These are phyloP conservation scores for Lamproptera curius DNA, from an alignment of 2,888 invertebrate species.

Conservation along the genomic window DNA sequence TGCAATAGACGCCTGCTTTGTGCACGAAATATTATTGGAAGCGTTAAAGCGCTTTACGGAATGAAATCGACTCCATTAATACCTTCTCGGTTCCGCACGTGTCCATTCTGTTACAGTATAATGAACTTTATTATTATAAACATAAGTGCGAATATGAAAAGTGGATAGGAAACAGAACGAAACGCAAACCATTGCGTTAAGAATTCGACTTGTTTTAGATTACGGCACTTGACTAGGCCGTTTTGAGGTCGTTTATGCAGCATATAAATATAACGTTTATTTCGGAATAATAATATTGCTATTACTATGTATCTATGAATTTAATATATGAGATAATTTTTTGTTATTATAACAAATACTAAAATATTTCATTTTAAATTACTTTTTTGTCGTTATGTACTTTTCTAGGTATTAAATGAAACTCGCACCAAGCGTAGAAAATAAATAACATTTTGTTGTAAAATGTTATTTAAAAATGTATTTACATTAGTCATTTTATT, in stretches of 20 bases:
- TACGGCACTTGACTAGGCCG: conserved; percentile 71
- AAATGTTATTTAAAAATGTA: too few relatives aligned
- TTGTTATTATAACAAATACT: too few relatives aligned
- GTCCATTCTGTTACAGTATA: conserved; percentile 47
- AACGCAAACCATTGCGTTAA: conserved; percentile 74
- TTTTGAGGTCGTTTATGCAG: conserved; percentile 73
- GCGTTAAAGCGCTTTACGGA: conserved; percentile 60
- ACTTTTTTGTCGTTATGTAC: too few relatives aligned
- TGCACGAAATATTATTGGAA: conserved; percentile 40
- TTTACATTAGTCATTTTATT: too few relatives aligned
- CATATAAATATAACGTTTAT: conserved; percentile 25
- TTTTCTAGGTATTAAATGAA: too few relatives aligned
- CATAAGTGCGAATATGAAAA: conserved; percentile 33
- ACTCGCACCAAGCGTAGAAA: too few relatives aligned
- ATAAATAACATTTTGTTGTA: too few relatives aligned
- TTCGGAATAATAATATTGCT: too few relatives aligned
- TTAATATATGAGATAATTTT: too few relatives aligned
- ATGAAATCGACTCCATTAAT: conserved; percentile 69
- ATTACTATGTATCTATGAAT: too few relatives aligned
- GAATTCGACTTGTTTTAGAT: conserved; percentile 69
- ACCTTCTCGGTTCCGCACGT: conserved; percentile 72
- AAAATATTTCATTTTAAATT: too few relatives aligned
- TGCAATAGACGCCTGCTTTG: conserved; percentile 30
- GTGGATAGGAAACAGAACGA: conserved; percentile 36
- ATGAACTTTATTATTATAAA: conserved; percentile 36